Evolutionary conservation across 2,797 vertebrate genomes (phyloP).

Genomic region (Bovichtus diacanthus): DNA sequence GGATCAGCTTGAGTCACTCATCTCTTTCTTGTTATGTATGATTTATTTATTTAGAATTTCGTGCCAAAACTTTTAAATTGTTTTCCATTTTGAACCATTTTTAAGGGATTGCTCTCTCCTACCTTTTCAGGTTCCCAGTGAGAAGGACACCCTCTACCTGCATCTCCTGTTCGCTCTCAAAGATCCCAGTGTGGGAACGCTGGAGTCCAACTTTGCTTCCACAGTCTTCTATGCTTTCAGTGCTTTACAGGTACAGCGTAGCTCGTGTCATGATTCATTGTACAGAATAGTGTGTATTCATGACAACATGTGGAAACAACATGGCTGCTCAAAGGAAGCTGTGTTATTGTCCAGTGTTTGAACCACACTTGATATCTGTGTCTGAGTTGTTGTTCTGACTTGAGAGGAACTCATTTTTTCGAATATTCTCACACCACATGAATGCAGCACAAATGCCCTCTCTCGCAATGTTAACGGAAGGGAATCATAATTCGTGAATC

Average conservation of each 20-base stretch:
- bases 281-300: too few species aligned
- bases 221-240: conserved; percentile 88
- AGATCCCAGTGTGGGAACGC: conserved; percentile 77
- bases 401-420: too few species aligned
- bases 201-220: conserved; percentile 89
- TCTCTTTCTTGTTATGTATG: not conserved
- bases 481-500: too few species aligned
- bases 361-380: too few species aligned
- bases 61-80: not conserved
- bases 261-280: not conserved
- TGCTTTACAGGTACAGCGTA: conserved; percentile 75
- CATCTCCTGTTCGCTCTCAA: conserved; percentile 90
- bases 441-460: too few species aligned
- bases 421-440: too few species aligned
- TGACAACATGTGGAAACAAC: too few species aligned
- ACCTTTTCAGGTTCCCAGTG: conserved; percentile 70
- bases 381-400: too few species aligned
- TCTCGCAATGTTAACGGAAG: too few species aligned
- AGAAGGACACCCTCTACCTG: conserved; percentile 83
- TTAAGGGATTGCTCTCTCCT: not conserved
- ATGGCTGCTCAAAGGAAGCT: too few species aligned
- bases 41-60: not conserved
- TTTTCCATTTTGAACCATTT: not conserved
- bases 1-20: not conserved
- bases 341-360: too few species aligned